These are phyloP conservation scores for Ooceraea biroi DNA, from an alignment of 1,140 invertebrate genomes.

Conservation along the genomic window DNA sequence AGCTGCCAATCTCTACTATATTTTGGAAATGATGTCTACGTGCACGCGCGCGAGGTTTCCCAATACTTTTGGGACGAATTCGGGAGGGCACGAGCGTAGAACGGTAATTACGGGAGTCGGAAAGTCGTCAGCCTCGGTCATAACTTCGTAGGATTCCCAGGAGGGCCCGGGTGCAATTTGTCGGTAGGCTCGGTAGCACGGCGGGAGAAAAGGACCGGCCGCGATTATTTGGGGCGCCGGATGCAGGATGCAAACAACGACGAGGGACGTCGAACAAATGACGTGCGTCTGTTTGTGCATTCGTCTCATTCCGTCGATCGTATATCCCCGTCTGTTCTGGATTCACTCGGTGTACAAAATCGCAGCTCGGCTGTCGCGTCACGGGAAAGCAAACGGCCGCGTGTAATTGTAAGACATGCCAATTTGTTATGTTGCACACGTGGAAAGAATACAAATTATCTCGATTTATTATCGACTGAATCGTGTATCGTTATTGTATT, in stretches of 20 bases:
- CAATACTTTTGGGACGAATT: constrained; percentile 75
- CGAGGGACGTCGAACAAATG: constrained; percentile 78
- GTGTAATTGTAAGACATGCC: constrained; percentile 41
- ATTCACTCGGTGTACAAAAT: constrained; percentile 45
- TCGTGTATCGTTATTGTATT: too few relatives aligned
- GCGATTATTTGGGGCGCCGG: constrained; percentile 80
- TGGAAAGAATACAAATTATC: neutral
- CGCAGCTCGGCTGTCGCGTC: constrained; percentile 14
- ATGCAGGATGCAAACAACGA: constrained; percentile 79
- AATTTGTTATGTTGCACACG: constrained; percentile 22
- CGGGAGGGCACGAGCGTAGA: constrained; percentile 73
- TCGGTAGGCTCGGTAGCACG: constrained; percentile 72
- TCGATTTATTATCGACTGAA: neutral
- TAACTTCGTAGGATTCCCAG: constrained; percentile 81
- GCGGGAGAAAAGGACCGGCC: constrained; percentile 75
- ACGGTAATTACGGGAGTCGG: constrained; percentile 83
- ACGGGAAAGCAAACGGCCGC: neutral
- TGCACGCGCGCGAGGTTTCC: constrained; percentile 60
- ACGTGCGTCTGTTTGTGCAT: constrained; percentile 74
- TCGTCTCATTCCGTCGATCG: constrained; percentile 71
- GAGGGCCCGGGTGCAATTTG: constrained; percentile 80
- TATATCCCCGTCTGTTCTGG: constrained; percentile 56
- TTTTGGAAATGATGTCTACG: constrained; percentile 52
- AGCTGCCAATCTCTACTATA: constrained; percentile 58
- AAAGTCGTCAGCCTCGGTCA: constrained; percentile 82